phyloP scores from a whole-genome alignment of 30 jellyfish, hydroid and myxozoan genomes.

The Turritopsis dohrnii region DNA sequence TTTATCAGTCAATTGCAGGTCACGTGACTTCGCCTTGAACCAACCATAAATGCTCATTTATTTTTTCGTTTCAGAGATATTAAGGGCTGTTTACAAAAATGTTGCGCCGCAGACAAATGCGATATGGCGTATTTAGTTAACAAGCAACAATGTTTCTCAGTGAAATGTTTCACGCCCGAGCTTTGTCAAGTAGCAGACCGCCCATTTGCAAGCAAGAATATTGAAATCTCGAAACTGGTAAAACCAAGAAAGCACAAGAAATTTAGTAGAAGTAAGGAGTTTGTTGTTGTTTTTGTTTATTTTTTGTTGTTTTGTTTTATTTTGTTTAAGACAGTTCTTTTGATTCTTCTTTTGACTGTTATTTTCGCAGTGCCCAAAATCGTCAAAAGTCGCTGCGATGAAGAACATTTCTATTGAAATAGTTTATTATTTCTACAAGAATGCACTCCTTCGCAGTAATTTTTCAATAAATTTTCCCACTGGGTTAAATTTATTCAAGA shows the following conservation, averaged over 20 bases:
- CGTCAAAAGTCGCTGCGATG: too few species aligned
- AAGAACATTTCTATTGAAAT: too few species aligned
- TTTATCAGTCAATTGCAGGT: too few species aligned
- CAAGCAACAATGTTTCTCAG: constrained; percentile 62
- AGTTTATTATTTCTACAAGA: too few species aligned
- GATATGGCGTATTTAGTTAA: constrained; percentile 92
- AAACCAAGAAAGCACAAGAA: constrained; percentile 10
- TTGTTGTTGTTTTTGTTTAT: too few species aligned
- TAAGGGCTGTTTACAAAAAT: constrained; percentile 61
- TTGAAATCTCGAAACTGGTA: constrained; percentile 49
- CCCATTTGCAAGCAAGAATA: constrained; percentile 53
- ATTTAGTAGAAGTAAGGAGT: background rate
- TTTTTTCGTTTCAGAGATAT: constrained; percentile 29
- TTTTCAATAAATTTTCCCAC: too few species aligned
- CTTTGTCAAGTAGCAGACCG: constrained; percentile 58
- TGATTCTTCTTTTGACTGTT: too few species aligned
- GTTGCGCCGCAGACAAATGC: constrained; percentile 65
- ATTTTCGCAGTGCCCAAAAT: too few species aligned
- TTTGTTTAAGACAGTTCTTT: too few species aligned
- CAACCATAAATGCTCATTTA: background rate
- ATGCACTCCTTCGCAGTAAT: too few species aligned
- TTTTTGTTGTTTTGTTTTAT: too few species aligned
- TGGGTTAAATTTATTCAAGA: too few species aligned
- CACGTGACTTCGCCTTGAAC: background rate
- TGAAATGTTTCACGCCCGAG: constrained; percentile 77